Percentiles rank a stretch among this genome's conserved stretches.
Evolutionary conservation across 2,797 vertebrate genomes (phyloP).

Genomic region (Argya squamiceps): DNA sequence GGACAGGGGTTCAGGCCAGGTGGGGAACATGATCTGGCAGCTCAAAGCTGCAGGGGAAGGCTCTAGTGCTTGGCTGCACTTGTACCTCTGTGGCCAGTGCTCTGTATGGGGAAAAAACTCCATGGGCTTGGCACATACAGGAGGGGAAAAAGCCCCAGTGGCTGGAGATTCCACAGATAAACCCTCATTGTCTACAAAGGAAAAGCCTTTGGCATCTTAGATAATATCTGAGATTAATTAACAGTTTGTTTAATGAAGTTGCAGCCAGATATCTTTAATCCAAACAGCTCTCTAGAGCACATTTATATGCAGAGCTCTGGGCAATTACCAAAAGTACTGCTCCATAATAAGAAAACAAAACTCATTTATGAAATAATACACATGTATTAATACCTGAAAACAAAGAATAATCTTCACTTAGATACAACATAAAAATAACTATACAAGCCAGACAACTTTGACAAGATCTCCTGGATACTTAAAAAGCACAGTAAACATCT

Average conservation of each 20-base stretch:
- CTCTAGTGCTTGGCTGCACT: background rate
- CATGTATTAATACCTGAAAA: conserved; percentile 11
- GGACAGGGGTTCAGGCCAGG: background rate
- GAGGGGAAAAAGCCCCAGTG: background rate
- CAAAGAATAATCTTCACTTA: conserved; percentile 29
- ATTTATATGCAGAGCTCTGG: conserved; percentile 19
- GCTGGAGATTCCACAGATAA: conserved; percentile 46
- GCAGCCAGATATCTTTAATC: conserved; percentile 48
- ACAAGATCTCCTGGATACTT: conserved; percentile 31
- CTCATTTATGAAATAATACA: conserved; percentile 41
- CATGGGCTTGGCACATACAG: background rate
- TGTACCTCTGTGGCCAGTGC: background rate
- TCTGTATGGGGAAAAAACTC: background rate
- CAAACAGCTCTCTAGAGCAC: conserved; percentile 15
- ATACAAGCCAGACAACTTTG: conserved; percentile 57
- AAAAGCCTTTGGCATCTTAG: conserved; percentile 12
- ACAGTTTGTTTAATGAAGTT: conserved; percentile 51
- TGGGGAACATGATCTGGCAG: background rate
- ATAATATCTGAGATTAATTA: conserved; percentile 57
- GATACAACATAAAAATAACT: conserved; percentile 45
- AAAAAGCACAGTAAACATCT: conserved; percentile 60
- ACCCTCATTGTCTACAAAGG: background rate
- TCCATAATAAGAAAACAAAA: conserved; percentile 33
- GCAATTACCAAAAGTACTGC: conserved; percentile 8
- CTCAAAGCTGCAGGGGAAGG: background rate